Evolutionary conservation across 2,113 vertebrate species (phyloP), one percentile per base, ranked within the genome.

Genomic region (Oreochromis tanganicae): DNA sequence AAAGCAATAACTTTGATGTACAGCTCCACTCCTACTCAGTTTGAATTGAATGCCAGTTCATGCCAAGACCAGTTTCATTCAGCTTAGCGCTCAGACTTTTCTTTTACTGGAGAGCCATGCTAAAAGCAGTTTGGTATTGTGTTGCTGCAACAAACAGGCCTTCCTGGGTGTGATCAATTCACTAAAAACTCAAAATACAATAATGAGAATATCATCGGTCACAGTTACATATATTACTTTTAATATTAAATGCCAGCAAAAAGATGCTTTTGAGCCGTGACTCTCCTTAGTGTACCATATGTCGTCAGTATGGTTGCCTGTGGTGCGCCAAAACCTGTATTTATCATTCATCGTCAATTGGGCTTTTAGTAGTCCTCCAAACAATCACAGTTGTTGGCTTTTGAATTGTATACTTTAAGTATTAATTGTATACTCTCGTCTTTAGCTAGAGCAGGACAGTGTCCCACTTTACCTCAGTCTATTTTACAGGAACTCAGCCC

Each of bases 41-140:
- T 73, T 48, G 14, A 73, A 46, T 48, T 0, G 0, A 73, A 48
- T 27, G 68, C 21, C 43, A 75, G 5, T 24, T 48, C 14, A 29
- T 75, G 41, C 7, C 8, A 29, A 73, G 14, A 29, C 41, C 38
- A 16, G 21, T 17, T 48, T 46, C 41, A 75, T 73, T 46, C 24
- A 75, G 41, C 14, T 48, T 29, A 75, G 41, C 5, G 0, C 8
- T 27, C 41, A 75, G 68, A 3, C 21, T 75, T 46, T 46, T 46
- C 9, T n/a, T 66, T 46, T 73, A 73, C 21, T 17, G 1, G 1
- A 29, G 68, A 2, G 41, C 13, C 0, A 73, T 17, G 8, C 0
- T 73, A 41, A 73, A 6, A 46, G 68, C 0, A 0, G 68, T 46
- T 11, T 27, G 13, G 68, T 46, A 46, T 17, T 73, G 5, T 73